Base-by-base conservation (phyloP, 2,113 vertebrate species). In the Tenebrosternarchus preto region DNA sequence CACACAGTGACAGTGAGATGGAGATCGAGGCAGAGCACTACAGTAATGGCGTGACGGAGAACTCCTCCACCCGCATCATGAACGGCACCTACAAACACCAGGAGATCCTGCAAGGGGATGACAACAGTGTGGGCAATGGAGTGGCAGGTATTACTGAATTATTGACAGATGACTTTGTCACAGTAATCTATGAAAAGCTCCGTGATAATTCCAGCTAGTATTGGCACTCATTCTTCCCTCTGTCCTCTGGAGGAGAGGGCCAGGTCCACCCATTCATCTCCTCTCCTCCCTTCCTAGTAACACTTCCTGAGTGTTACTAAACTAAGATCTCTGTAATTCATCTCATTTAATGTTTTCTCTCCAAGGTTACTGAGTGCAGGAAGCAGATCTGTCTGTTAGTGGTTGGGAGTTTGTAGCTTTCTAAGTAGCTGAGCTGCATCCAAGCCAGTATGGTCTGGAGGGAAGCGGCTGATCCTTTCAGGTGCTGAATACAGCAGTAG, bases 51-150 rank as follows among this genome's bases (percentile, higher is more conserved):
- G 94, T 98, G 39, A 88, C 95, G 3, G 97, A 98, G 82, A 94
- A 92, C 82, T 94, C 96, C 36, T 94, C 96, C 20, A 93, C 95
- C 1, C 94, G 94, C 76, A 96, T 99, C 74, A 94, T 98, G 95
- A 99, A 99, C 29, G 97, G 97, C 81, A 96, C 96, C 76, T 99
- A 96, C 91, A 98, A 98, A 85, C 96, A 97, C 0, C 95, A 98
- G 85, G 97, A 98, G 81, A 95, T 96, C 85, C 93, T 99, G 67
- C 97, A 98, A 88, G 95, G 95, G 0, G 96, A 98, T 55, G 96
- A 97, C 84, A 96, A 93, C 92, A 96, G 96, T 91, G 95, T 98
- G 89, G 96, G 96, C 91, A 95, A 95, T 80, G 92, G 87, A 46
- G 85, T 93, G 75, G 79, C 91, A 88, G 93, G 93, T 93, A 82